Base-by-base conservation (phyloP, 2,113 vertebrate species). In the Calidris pygmaea region DNA sequence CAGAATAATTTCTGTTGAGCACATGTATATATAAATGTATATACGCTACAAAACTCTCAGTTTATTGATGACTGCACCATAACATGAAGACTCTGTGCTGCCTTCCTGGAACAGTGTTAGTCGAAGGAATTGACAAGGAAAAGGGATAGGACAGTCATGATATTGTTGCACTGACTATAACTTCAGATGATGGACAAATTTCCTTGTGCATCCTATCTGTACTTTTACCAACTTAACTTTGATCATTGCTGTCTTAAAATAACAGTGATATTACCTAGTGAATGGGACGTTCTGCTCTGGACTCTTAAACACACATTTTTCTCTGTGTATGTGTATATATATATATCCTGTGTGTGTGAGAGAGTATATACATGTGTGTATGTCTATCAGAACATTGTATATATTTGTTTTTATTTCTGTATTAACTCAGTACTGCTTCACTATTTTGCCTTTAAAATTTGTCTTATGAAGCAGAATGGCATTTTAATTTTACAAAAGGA, bases 261-360 rank as follows among this genome's bases (percentile, higher is more conserved):
- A 29, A 29, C 2, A 7, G 19, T 52, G 23, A 3, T 60, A 24
- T 26, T 77, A 35, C 16, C 17, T 50, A 62, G 53, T 62, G 59
- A 89, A 66, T 20, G 5, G 30, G 5, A 68, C 45, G 32, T 53
- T 8, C 41, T 45, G 12, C 30, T 89, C 32, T 74, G 56, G 19
- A 45, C 37, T 87, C 53, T 0, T 17, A 73, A 59, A 52, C 1
- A 12, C 7, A 3, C 2, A 3, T 81, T 88, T 86, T 65, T 52
- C 6, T 48, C 27, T 53, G 0, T 56, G 0, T 75, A 7, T 15
- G 1, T 52, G 14, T 45, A 6, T 55, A 19, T 52, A 14, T 45
- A 7, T 55, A 19, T 17, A 15, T 21, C 14, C 34, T 35, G 1
- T 53, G 2, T 77, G 20, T 66, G 32, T 35, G 18, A 78, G 26